Evolutionary conservation across 2,888 invertebrate species (phyloP).

Genomic region (Epicampocera succincta): DNA sequence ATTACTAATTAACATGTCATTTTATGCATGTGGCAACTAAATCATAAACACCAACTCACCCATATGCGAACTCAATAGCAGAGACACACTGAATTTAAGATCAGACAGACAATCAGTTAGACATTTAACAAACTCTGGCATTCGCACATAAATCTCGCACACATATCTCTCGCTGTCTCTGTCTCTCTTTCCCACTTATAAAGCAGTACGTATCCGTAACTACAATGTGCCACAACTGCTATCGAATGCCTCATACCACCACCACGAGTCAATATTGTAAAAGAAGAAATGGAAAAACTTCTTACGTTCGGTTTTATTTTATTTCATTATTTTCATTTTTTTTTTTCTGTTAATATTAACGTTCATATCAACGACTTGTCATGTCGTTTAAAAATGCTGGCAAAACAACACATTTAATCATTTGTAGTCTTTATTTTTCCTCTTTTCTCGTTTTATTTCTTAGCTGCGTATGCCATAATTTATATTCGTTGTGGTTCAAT

Average conservation of each 20-base stretch:
- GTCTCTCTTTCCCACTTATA: constrained; percentile 4
- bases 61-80: constrained; percentile 8
- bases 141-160: constrained; percentile 64
- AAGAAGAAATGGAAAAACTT: constrained; percentile 13
- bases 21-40: constrained; percentile 69
- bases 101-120: constrained; percentile 28
- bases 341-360: constrained; percentile 40
- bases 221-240: constrained; percentile 11
- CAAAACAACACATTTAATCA: constrained; percentile 70
- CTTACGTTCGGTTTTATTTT: constrained; percentile 14
- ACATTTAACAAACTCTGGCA: constrained; percentile 56
- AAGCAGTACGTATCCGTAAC: background rate
- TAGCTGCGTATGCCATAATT: constrained; percentile 68
- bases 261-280: constrained; percentile 54
- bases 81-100: background rate
- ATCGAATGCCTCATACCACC: constrained; percentile 9
- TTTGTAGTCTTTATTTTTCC: constrained; percentile 60
- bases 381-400: constrained; percentile 70
- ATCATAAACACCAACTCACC: constrained; percentile 68
- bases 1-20: constrained; percentile 70
- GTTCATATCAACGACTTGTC: constrained; percentile 69
- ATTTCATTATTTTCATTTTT: background rate
- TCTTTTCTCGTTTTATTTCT: constrained; percentile 43
- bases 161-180: constrained; percentile 56
- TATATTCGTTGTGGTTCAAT: constrained; percentile 67